These are phyloP conservation scores for Cheilosia vulpina DNA, from an alignment of 2,888 invertebrate species.

Conservation along the genomic window DNA sequence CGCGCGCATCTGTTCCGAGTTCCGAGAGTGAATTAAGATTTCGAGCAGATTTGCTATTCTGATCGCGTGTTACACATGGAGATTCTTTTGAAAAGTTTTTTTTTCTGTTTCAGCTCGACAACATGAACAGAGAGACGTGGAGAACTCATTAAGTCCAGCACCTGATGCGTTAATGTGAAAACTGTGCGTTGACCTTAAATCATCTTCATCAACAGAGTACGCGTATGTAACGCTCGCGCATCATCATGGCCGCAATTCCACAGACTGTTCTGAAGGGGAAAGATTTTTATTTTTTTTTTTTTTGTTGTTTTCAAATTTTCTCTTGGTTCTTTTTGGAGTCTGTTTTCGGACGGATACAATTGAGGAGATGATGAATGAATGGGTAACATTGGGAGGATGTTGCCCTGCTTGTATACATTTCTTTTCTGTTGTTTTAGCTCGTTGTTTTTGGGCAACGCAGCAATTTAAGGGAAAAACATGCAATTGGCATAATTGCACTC, in stretches of 20 bases:
- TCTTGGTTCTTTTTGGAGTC: constrained; percentile 17
- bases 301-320: background rate
- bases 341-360: constrained; percentile 14
- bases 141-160: constrained; percentile 64
- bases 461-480: constrained; percentile 48
- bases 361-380: constrained; percentile 57
- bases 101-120: background rate
- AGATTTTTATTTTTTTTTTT: no score
- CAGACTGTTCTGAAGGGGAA: constrained; percentile 9
- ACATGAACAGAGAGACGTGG: constrained; percentile 23
- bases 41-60: constrained; percentile 53
- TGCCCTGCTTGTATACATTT: constrained; percentile 21
- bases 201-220: constrained; percentile 24
- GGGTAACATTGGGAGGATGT: constrained; percentile 48
- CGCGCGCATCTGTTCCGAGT: constrained; percentile 49
- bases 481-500: constrained; percentile 49
- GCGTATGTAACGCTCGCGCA: constrained; percentile 2
- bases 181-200: constrained; percentile 65
- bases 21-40: constrained; percentile 35
- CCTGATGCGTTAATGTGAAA: constrained; percentile 67
- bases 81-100: constrained; percentile 3
- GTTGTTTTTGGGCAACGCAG: background rate
- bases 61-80: constrained; percentile 56
- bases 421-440: constrained; percentile 22
- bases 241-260: constrained; percentile 40